phyloP scores from a whole-genome alignment of 2,113 vertebrate genomes.

The Mola mola region DNA sequence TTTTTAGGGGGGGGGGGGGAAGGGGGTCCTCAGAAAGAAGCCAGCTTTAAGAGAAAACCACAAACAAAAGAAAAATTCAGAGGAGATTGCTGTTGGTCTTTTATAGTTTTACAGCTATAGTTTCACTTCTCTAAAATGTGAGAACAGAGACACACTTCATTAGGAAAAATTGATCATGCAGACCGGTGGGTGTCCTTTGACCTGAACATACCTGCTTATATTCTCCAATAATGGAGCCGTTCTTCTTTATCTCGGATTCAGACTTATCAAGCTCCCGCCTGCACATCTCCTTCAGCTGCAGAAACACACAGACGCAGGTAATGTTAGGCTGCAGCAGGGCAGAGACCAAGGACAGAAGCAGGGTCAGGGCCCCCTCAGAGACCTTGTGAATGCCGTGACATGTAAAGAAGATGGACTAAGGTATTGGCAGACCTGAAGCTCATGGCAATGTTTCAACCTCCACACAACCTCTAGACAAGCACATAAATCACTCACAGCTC shows the following conservation, averaged over 20 bases:
- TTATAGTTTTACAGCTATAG: not conserved
- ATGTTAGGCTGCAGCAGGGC: slow-evolving; percentile 20
- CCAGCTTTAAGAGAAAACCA: not conserved
- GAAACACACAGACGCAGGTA: slow-evolving; percentile 33
- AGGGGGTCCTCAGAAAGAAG: not conserved
- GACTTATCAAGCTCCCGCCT: slow-evolving; percentile 95
- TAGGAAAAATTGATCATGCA: no score
- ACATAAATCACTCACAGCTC: slow-evolving; percentile 55
- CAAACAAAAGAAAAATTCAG: not conserved
- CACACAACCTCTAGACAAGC: slow-evolving; percentile 28
- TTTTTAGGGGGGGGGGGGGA: not conserved
- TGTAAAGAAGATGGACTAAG: slow-evolving; percentile 45
- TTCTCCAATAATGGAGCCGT: slow-evolving; percentile 97
- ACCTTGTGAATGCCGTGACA: slow-evolving; percentile 31
- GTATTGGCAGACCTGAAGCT: slow-evolving; percentile 48
- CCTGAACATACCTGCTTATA: slow-evolving; percentile 98
- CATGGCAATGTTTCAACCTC: slow-evolving; percentile 47
- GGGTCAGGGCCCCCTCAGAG: slow-evolving; percentile 39
- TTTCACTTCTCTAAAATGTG: slow-evolving; percentile 24
- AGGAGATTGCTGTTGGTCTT: not conserved
- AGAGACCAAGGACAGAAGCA: slow-evolving; percentile 38
- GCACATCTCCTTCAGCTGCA: slow-evolving; percentile 98
- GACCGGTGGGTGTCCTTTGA: no score
- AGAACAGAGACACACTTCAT: not conserved
- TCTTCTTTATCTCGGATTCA: slow-evolving; percentile 97